Percentiles rank a stretch among this genome's conserved stretches.
phyloP scores from a whole-genome alignment of 1,140 invertebrate species.

The Caenorhabditis briggsae region DNA sequence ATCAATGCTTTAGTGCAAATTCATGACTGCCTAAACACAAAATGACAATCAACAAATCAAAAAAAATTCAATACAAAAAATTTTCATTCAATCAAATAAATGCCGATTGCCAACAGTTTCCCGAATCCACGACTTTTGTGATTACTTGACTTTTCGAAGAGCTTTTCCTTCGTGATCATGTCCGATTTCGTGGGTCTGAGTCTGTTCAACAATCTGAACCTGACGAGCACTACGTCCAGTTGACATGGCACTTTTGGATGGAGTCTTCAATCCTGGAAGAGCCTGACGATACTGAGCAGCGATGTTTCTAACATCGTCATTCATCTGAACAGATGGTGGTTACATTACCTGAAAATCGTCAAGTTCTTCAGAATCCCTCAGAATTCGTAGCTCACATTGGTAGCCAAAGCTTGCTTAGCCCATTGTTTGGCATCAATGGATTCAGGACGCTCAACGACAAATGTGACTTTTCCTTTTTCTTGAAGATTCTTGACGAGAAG shows the following conservation, averaged over 20 bases:
- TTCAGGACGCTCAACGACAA: constrained; percentile 70
- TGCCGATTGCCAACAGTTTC: too few species aligned
- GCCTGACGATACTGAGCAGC: constrained; percentile 63
- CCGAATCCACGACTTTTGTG: too few species aligned
- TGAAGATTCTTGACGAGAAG: constrained; percentile 70
- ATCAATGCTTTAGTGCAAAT: too few species aligned
- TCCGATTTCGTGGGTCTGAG: constrained; percentile 68
- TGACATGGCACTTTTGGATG: constrained; percentile 54
- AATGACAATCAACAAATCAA: too few species aligned
- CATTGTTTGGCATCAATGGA: constrained; percentile 71
- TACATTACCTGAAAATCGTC: constrained; percentile 37
- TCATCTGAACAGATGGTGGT: constrained; percentile 70
- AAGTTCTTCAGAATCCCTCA: not conserved
- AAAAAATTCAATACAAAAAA: too few species aligned
- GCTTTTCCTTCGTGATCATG: constrained; percentile 68
- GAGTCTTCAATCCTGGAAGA: constrained; percentile 51
- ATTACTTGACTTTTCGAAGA: constrained; percentile 65
- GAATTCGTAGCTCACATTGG: not conserved
- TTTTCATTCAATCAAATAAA: too few species aligned
- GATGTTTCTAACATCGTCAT: constrained; percentile 70
- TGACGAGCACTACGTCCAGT: not conserved
- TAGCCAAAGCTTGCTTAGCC: constrained; percentile 48
- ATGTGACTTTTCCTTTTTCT: constrained; percentile 62
- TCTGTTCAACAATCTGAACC: constrained; percentile 62
- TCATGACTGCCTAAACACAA: too few species aligned